These are phyloP conservation scores for Lithodes maja DNA, from an alignment of 2,888 invertebrate genomes.

Conservation along the genomic window DNA sequence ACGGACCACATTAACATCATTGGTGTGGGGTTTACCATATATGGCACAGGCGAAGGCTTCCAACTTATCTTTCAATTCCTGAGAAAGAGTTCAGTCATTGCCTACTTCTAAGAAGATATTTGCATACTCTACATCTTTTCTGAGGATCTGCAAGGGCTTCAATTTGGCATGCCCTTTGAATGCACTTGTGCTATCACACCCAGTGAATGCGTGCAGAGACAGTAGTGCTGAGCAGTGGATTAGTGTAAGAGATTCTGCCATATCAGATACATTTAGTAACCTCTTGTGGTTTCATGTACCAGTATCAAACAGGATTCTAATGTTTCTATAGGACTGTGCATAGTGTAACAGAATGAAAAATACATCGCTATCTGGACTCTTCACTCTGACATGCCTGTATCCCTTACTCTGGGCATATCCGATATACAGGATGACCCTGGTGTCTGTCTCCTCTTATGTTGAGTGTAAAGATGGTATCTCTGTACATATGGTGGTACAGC, in stretches of 20 bases:
- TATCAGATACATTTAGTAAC: neutral
- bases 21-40: too few relatives aligned
- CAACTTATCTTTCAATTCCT: too few relatives aligned
- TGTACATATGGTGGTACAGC: neutral
- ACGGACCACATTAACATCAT: too few relatives aligned
- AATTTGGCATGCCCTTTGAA: too few relatives aligned
- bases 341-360: neutral
- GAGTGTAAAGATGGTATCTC: neutral
- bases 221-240: neutral
- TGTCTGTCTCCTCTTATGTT: neutral
- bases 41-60: too few relatives aligned
- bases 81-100: too few relatives aligned
- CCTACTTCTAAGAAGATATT: too few relatives aligned
- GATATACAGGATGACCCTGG: neutral
- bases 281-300: neutral
- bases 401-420: neutral
- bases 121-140: too few relatives aligned
- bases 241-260: neutral
- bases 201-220: too few relatives aligned
- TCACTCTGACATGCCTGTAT: neutral
- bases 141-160: too few relatives aligned
- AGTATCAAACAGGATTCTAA: neutral
- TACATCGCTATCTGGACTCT: neutral
- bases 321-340: neutral
- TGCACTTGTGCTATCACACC: too few relatives aligned